These are phyloP conservation scores for Morone saxatilis DNA, from an alignment of 2,113 vertebrate genomes.

Conservation along the genomic window DNA sequence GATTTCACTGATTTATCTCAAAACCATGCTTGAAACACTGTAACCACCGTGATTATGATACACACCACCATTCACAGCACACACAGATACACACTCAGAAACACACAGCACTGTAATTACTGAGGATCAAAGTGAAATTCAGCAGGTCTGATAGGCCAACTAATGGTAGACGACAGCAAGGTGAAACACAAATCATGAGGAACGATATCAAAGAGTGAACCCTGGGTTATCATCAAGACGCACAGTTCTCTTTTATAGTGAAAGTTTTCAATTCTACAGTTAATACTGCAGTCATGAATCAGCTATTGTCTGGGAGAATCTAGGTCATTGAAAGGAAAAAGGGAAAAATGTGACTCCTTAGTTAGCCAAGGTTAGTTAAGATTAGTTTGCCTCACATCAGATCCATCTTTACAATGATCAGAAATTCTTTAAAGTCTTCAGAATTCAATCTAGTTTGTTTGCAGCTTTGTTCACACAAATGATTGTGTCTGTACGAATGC, in stretches of 20 bases:
- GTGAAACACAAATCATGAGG: conserved; percentile 44
- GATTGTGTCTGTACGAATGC: not conserved
- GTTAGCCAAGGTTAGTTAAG: not conserved
- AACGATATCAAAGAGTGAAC: conserved; percentile 43
- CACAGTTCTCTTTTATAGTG: not conserved
- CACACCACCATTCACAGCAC: conserved; percentile 7
- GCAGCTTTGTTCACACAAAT: not conserved
- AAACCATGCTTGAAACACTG: conserved; percentile 31
- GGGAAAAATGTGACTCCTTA: not conserved
- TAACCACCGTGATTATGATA: conserved; percentile 23
- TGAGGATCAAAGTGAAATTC: conserved; percentile 53
- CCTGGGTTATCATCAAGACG: not conserved
- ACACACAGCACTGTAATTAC: conserved; percentile 44
- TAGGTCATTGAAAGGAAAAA: not conserved
- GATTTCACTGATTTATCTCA: conserved; percentile 50
- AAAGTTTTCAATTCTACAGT: conserved; percentile 3
- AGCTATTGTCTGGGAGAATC: not conserved
- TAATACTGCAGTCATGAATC: conserved; percentile 2
- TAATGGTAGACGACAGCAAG: conserved; percentile 41
- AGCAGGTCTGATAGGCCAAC: conserved; percentile 30
- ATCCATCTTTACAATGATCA: not conserved
- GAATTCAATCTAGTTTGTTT: not conserved
- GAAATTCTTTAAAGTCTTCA: not conserved
- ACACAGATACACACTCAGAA: conserved; percentile 1
- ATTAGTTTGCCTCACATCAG: not conserved